Conservation (phyloP, 1,140 invertebrate species). For the Drosophila seguyi region DNA sequence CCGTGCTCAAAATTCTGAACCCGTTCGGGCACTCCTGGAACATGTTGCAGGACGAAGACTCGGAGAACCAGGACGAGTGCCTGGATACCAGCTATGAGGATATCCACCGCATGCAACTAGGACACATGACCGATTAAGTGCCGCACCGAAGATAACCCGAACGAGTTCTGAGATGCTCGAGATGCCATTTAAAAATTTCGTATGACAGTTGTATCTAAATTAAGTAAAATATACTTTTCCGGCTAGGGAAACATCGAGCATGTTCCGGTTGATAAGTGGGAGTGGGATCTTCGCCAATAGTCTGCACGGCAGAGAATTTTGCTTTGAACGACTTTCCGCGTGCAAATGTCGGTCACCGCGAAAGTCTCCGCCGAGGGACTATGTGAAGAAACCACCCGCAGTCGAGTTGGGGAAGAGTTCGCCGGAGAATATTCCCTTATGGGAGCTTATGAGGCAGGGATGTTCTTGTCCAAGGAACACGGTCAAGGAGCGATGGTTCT, state of each 20-base stretch:
- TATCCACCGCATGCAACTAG: not conserved
- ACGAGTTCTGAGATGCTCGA: not conserved
- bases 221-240: slow-evolving; percentile 21
- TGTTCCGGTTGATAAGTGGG: slow-evolving; percentile 21
- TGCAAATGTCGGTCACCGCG: slow-evolving; percentile 18
- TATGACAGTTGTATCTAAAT: slow-evolving; percentile 24
- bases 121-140: not conserved
- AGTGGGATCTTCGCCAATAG: slow-evolving; percentile 25
- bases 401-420: not conserved
- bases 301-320: slow-evolving; percentile 6
- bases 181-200: slow-evolving; percentile 7
- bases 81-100: not conserved
- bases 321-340: slow-evolving; percentile 10
- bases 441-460: not conserved
- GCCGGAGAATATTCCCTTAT: not conserved
- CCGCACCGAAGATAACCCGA: not conserved
- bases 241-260: not conserved
- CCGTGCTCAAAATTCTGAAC: slow-evolving; percentile 19
- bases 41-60: slow-evolving; percentile 3
- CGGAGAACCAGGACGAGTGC: not conserved
- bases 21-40: slow-evolving; percentile 34
- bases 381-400: slow-evolving; percentile 9
- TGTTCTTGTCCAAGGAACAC: not conserved
- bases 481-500: slow-evolving; percentile 26
- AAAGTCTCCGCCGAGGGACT: not conserved